Base-by-base conservation (phyloP, 2,113 vertebrate species). In the Isichthys henryi region DNA sequence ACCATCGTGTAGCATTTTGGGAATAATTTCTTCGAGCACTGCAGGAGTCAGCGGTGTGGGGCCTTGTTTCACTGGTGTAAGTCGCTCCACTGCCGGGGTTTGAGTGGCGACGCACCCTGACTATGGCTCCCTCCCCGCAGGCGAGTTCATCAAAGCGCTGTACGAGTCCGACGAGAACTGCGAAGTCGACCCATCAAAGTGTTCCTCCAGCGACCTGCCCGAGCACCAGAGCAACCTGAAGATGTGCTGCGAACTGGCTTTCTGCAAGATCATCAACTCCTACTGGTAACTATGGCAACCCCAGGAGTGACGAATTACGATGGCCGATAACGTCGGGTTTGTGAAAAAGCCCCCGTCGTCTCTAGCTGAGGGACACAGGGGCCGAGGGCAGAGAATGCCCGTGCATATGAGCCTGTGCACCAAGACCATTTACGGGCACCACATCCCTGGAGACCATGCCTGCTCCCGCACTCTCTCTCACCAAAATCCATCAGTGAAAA, bases 231-330 rank as follows among this genome's bases (percentile, higher is more conserved):
- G 98, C 94, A 99, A 99, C 96, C 96, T 99, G 94, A 99, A 98
- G 92, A 99, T 99, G 98, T 99, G 98, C 96, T 99, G 98, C 0
- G 98, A 99, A 91, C 95, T 99, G 91, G 98, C 98, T 89, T 99
- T 99, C 95, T 99, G 98, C 97, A 99, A 99, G 94, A 99, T 99
- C 96, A 99, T 99, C 96, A 99, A 98, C 95, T 99, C 98, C 58
- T 99, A 99, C 96, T 99, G 98, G 98, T 98, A 88, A 92, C 85
- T 31, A 49, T 45, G 49, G 27, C 49, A 56, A 53, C 39, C 13
- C 2, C 7, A 5, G 21, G 10, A 9, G 27, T n/a, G 19, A 35
- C 31, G 43, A 35, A 88, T 11, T 1, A 17, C 1, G 3, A 15
- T 11, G 11, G 11, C 9, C n/a, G 85, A 15, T 21, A 52, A 43